Conservation (phyloP, 2,113 vertebrate species). For the Artemisiospiza belli region DNA sequence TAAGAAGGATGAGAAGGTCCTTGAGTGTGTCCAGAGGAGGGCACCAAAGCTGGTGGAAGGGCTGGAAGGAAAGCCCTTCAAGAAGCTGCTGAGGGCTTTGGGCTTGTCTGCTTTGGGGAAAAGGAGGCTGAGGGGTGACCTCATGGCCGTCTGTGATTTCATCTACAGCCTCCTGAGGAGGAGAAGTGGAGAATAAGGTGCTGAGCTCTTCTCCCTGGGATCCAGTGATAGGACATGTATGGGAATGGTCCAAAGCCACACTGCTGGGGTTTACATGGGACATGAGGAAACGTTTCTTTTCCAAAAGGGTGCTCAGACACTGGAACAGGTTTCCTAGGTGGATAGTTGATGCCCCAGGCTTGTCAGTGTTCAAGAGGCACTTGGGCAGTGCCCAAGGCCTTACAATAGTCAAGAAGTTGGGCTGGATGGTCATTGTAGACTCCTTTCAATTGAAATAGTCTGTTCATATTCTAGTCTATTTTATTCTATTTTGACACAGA, state of each 20-base stretch:
- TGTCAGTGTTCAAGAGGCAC: background rate
- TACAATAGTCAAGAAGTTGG: background rate
- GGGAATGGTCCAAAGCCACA: background rate
- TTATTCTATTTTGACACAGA: rapidly evolving
- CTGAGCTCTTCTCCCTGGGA: background rate
- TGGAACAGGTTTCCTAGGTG: background rate
- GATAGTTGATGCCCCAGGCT: background rate
- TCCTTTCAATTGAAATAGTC: background rate
- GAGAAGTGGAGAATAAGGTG: background rate
- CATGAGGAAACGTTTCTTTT: background rate
- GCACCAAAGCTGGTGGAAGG: background rate
- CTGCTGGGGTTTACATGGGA: background rate
- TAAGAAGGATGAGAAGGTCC: background rate
- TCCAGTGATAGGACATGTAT: background rate
- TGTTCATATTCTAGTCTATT: background rate
- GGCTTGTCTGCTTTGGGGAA: background rate
- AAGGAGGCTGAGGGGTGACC: background rate
- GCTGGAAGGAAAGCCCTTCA: background rate
- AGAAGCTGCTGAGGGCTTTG: background rate
- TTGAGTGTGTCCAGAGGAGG: background rate
- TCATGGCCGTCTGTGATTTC: background rate
- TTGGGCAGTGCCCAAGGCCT: background rate
- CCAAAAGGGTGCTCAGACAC: background rate
- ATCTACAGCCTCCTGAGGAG: background rate
- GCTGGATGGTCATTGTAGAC: background rate